Percentiles rank a stretch among this genome's conserved stretches.
phyloP scores from a whole-genome alignment of 2,888 invertebrate genomes.

The Sesia bembeciformis region DNA sequence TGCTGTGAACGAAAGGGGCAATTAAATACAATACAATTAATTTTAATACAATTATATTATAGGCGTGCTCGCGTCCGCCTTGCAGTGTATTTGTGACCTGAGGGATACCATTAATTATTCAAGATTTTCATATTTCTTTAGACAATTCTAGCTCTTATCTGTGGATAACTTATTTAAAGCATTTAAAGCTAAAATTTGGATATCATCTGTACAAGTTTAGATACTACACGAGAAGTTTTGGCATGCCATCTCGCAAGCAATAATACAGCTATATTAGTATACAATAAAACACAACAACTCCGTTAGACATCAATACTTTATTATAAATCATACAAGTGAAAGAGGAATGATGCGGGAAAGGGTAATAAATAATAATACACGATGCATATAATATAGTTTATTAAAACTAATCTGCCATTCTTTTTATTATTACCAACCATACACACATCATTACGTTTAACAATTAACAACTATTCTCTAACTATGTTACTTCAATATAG shows the following conservation, averaged over 20 bases:
- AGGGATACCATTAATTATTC: no score
- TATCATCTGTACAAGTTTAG: no score
- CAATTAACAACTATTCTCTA: constrained; percentile 23
- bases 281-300: constrained; percentile 58
- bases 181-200: no score
- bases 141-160: no score
- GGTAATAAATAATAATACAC: constrained; percentile 8
- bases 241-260: constrained; percentile 25
- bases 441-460: constrained; percentile 15
- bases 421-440: constrained; percentile 17
- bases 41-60: no score
- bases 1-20: no score
- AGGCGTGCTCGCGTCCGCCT: no score
- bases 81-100: no score
- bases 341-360: constrained; percentile 18
- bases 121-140: no score
- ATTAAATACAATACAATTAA: no score
- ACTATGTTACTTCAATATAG: constrained; percentile 8
- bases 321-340: constrained; percentile 16
- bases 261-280: constrained; percentile 36
- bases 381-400: constrained; percentile 23
- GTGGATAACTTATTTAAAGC: no score
- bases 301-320: constrained; percentile 40
- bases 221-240: no score
- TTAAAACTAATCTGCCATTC: constrained; percentile 22